Percentiles rank a stretch among this genome's conserved stretches.
Evolutionary conservation across 2,113 vertebrate genomes (phyloP).

Genomic region (Aspiorhynchus laticeps): DNA sequence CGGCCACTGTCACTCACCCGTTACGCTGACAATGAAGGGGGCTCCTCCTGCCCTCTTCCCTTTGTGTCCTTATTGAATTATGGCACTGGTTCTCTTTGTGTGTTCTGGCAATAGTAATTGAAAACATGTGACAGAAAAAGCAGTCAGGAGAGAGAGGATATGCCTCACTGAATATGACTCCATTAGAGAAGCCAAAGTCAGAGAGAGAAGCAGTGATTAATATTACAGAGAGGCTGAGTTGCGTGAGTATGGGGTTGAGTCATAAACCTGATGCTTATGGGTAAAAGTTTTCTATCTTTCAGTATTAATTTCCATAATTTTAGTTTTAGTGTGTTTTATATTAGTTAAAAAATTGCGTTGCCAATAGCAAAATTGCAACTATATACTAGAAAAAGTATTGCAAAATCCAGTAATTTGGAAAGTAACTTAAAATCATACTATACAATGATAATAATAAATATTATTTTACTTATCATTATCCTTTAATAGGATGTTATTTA

Average conservation of each 20-base stretch:
- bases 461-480: not conserved
- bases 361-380: not conserved
- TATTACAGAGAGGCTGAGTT: constrained; percentile 57
- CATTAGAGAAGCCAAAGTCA: constrained; percentile 54
- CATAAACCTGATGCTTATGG: constrained; percentile 1
- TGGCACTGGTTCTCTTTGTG: constrained; percentile 60
- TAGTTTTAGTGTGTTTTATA: not conserved
- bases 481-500: not conserved
- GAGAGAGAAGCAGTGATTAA: constrained; percentile 59
- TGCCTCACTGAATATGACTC: constrained; percentile 62
- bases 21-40: constrained; percentile 64
- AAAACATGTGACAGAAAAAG: constrained; percentile 65
- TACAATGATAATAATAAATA: not conserved
- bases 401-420: not conserved
- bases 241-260: constrained; percentile 17
- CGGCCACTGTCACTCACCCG: constrained; percentile 72
- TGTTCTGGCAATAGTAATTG: constrained; percentile 61
- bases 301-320: too few species aligned
- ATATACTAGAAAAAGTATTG: not conserved
- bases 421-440: not conserved
- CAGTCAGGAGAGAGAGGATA: constrained; percentile 43
- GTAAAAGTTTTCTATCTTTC: not conserved
- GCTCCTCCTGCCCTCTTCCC: constrained; percentile 46
- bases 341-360: not conserved
- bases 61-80: constrained; percentile 74